phyloP scores from a whole-genome alignment of 2,113 vertebrate species.

The Scomber colias region DNA sequence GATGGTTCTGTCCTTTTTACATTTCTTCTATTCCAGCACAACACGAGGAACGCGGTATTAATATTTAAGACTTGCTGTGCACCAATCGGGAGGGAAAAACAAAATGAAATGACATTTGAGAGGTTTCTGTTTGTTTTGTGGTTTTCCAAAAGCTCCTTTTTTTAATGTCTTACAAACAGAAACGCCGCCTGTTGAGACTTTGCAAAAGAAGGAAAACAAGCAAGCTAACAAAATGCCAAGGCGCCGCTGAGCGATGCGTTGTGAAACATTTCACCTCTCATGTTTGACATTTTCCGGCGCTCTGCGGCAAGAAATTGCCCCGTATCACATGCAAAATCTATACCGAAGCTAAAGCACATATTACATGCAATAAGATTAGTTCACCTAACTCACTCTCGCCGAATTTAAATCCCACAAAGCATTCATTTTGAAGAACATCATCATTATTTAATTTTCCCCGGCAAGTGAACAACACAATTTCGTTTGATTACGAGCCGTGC shows the following conservation, averaged over 20 bases:
- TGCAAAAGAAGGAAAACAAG: conserved; percentile 42
- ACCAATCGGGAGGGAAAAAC: conserved; percentile 47
- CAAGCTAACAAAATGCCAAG: conserved; percentile 31
- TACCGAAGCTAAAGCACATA: conserved; percentile 49
- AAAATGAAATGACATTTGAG: conserved; percentile 64
- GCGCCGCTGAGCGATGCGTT: conserved; percentile 8
- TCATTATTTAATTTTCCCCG: conserved; percentile 79
- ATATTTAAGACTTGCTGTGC: conserved; percentile 62
- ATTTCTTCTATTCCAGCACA: conserved; percentile 46
- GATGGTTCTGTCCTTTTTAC: conserved; percentile 49
- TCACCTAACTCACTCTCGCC: conserved; percentile 59
- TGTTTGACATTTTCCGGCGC: conserved; percentile 8
- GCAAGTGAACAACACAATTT: conserved; percentile 81
- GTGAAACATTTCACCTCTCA: conserved; percentile 29
- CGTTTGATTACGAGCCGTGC: conserved; percentile 78
- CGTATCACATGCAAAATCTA: conserved; percentile 7
- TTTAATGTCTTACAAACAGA: conserved; percentile 48
- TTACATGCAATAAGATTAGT: conserved; percentile 62
- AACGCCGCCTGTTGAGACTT: conserved; percentile 44
- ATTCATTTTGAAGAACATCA: conserved; percentile 79
- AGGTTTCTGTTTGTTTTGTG: conserved; percentile 57
- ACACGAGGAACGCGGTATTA: conserved; percentile 57
- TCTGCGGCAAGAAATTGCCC: conserved; percentile 2
- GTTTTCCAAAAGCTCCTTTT: conserved; percentile 51
- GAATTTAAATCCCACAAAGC: conserved; percentile 72